These are phyloP conservation scores for Nettapus auritus DNA, from an alignment of 2,113 vertebrate genomes.

Conservation along the genomic window DNA sequence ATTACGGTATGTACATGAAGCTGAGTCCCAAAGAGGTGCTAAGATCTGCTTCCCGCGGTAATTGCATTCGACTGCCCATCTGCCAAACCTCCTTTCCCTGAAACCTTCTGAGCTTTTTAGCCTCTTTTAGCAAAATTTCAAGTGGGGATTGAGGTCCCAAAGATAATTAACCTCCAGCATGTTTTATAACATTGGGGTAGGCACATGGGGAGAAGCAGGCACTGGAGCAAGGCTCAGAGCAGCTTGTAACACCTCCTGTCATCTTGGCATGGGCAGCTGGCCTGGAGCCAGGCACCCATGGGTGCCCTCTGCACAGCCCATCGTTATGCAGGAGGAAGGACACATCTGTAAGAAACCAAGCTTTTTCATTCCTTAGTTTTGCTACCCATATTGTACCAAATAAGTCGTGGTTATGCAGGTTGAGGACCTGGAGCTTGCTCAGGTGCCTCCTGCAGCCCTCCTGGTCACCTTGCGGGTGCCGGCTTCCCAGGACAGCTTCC, in stretches of 20 bases:
- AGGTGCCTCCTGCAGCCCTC: not conserved
- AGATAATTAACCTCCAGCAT: not conserved
- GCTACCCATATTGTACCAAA: not conserved
- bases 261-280: not conserved
- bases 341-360: rapidly evolving
- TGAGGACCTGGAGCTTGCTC: not conserved
- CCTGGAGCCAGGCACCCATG: rapidly evolving
- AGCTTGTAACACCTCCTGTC: not conserved
- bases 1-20: not conserved
- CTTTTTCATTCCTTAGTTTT: not conserved
- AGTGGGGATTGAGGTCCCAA: not conserved
- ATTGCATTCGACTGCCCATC: not conserved
- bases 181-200: rapidly evolving
- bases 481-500: too few relatives aligned
- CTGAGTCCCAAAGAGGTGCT: not conserved
- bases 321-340: not conserved
- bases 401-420: rapidly evolving
- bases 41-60: not conserved
- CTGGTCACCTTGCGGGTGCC: rapidly evolving
- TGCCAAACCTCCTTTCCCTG: not conserved
- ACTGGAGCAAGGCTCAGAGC: not conserved
- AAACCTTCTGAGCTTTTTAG: not conserved
- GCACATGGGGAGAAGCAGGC: rapidly evolving
- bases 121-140: not conserved
- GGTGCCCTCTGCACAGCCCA: not conserved